A percentile compares a stretch with the other conserved stretches of the same genome.
phyloP scores from a whole-genome alignment of 1,140 invertebrate species.

The Ectropis grisescens region DNA sequence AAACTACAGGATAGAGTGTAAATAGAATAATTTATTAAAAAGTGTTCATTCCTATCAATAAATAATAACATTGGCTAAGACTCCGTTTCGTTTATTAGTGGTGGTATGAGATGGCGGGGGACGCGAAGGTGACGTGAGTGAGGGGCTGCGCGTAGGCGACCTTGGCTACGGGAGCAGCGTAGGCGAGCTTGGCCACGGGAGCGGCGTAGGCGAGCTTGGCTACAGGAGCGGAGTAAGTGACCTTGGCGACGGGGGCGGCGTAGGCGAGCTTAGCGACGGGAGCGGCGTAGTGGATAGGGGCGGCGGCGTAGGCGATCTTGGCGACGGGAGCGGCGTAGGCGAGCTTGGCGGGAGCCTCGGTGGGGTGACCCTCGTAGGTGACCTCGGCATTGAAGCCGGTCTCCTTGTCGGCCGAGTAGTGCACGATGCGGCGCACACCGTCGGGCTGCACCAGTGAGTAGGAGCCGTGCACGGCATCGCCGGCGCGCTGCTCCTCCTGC shows the following conservation, averaged over 20 bases:
- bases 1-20: too few relatives aligned
- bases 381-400: slow-evolving; percentile 43
- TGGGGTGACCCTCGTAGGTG: slow-evolving; percentile 34
- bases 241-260: slow-evolving; percentile 15
- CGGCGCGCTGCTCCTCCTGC: slow-evolving; percentile 57
- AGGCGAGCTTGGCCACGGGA: slow-evolving; percentile 23
- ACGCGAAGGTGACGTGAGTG: slow-evolving; percentile 38
- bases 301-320: slow-evolving; percentile 19
- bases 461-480: slow-evolving; percentile 74
- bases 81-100: too few relatives aligned
- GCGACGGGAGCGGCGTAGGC: slow-evolving; percentile 18
- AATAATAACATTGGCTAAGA: too few relatives aligned
- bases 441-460: slow-evolving; percentile 74
- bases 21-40: too few relatives aligned
- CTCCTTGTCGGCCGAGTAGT: slow-evolving; percentile 67
- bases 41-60: too few relatives aligned
- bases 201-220: slow-evolving; percentile 30
- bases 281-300: slow-evolving; percentile 14
- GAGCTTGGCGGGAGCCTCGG: slow-evolving; percentile 15
- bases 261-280: slow-evolving; percentile 11
- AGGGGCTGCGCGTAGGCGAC: slow-evolving; percentile 22
- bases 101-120: slow-evolving; percentile 46
- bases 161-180: slow-evolving; percentile 27
- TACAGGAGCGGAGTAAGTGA: slow-evolving; percentile 10
- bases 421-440: slow-evolving; percentile 71